A percentile compares a stretch with the other conserved stretches of the same genome.
Conservation (phyloP, 2,797 vertebrate species). For the Gobionotothen gibberifrons region DNA sequence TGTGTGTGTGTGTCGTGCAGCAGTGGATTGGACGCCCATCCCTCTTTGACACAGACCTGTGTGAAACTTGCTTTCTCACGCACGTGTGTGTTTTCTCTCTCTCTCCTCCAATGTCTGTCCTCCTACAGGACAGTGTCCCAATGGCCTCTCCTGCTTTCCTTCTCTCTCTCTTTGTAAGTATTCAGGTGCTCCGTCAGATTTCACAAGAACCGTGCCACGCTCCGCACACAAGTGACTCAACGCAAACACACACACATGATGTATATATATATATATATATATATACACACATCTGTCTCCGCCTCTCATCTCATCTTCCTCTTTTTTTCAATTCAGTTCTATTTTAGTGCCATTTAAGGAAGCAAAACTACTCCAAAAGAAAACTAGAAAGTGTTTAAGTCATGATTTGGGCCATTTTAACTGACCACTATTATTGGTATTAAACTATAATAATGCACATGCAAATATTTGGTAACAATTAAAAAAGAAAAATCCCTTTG, state of each 20-base stretch:
- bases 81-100: constrained; percentile 72
- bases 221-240: constrained; percentile 49
- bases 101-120: constrained; percentile 92
- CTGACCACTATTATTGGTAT: neutral
- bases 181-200: constrained; percentile 85
- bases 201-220: constrained; percentile 67
- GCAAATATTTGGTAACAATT: too few species aligned
- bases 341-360: neutral
- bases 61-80: constrained; percentile 74
- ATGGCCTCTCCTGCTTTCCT: constrained; percentile 99
- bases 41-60: constrained; percentile 53
- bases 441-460: neutral
- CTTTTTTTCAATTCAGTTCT: constrained; percentile 12
- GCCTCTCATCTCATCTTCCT: constrained; percentile 1
- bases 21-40: constrained; percentile 1
- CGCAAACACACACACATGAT: constrained; percentile 29
- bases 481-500: too few species aligned
- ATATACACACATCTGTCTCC: constrained; percentile 10
- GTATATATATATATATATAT: neutral
- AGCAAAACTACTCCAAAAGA: neutral
- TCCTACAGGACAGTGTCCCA: constrained; percentile 99
- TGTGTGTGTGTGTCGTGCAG: constrained; percentile 21
- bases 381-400: neutral
- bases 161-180: constrained; percentile 99
- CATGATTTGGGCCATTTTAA: neutral